Base-by-base conservation (phyloP, 1,140 invertebrate species). In the Babylonia areolata region DNA sequence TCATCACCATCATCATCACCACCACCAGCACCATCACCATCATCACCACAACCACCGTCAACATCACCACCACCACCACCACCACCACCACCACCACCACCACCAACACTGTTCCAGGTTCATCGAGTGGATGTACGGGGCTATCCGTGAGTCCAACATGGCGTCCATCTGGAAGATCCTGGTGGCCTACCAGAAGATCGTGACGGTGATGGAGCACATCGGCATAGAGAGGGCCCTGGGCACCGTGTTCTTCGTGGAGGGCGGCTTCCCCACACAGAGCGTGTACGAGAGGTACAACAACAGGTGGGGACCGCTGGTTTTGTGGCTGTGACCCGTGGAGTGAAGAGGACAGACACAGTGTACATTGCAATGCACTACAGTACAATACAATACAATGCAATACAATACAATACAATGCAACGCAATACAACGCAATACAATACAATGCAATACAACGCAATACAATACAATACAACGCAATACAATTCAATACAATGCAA, bases 151-250 rank as follows among this genome's bases (percentile, higher is more conserved):
- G 69, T 89, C 88, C 20, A 90, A 90, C 75, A 88, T 88, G 80
- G 89, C 89, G 11, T 86, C 89, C 6, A 85, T 91, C 23, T 92
- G 91, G 91, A 90, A 90, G 86, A 88, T 89, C 5, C 87, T 92
- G 54, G 91, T 92, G 20, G 91, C 91, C 9, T 91, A 91, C 71
- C 90, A 91, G 85, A 91, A 92, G 85, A 87, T 91, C n/a, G 87
- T 91, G 12, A 89, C 87, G 40, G 88, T 86, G 0, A 92, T 91
- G 82, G 90, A 91, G 71, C 87, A 90, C n/a, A 81, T 90, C n/a
- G 91, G 91, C 20, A 88, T 92, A 23, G 91, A 92, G 77, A 64
- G 91, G 2, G 90, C 91, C 1, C 84, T 91, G 6, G 91, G 91
- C 2, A 86, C 88, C 3, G 86, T 91, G 42, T 91, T 88, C 85